Percentiles rank a stretch among this genome's conserved stretches.
phyloP scores from a whole-genome alignment of 2,888 invertebrate species.

The Oxytorus armatus region DNA sequence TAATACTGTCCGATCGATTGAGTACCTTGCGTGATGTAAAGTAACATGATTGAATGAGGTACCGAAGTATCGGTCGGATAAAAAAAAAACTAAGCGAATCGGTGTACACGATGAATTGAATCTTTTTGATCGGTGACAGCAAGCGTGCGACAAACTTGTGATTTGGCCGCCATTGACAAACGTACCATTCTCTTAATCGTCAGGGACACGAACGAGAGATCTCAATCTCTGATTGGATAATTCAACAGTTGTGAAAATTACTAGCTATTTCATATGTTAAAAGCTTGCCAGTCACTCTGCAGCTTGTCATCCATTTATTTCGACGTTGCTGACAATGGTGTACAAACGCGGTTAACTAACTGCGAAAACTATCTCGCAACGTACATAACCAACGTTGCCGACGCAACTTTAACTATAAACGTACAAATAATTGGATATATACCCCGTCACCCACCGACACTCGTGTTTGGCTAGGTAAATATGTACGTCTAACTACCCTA shows the following conservation, averaged over 20 bases:
- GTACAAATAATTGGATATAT: slow-evolving; percentile 5
- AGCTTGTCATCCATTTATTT: neutral
- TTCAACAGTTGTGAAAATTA: neutral
- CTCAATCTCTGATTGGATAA: neutral
- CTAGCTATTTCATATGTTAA: neutral
- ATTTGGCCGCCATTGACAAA: no score
- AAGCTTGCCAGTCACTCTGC: neutral
- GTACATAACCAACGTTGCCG: slow-evolving; percentile 15
- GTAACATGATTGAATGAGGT: no score
- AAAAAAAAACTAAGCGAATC: no score
- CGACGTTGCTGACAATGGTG: neutral
- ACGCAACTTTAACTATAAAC: neutral
- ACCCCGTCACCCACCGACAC: neutral
- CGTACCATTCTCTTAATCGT: neutral
- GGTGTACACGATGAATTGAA: neutral
- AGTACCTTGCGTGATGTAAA: no score
- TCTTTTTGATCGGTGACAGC: neutral
- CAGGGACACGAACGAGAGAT: neutral
- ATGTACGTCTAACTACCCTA: slow-evolving; percentile 13
- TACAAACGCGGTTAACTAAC: slow-evolving; percentile 29
- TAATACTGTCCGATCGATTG: slow-evolving; percentile 39
- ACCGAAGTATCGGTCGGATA: no score
- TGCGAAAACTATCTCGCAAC: slow-evolving; percentile 11
- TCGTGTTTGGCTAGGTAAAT: neutral
- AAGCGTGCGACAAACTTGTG: neutral